Evolutionary conservation across 2,888 invertebrate genomes (phyloP), one percentile per base, ranked within the genome.

Genomic region (Epinotia nisella): DNA sequence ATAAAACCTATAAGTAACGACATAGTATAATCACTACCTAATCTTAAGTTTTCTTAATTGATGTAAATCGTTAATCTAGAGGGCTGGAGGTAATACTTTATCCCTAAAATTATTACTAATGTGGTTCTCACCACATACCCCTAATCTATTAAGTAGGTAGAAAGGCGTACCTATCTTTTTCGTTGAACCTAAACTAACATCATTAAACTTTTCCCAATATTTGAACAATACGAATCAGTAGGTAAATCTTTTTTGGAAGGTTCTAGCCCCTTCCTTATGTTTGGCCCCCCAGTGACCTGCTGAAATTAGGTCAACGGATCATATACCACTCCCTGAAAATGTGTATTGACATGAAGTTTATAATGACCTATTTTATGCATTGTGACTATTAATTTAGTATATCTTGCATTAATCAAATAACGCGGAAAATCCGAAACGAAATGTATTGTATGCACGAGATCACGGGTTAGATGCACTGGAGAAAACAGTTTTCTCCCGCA

Each of bases 181-280:
- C 65, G 55, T 45, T n/a, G 64, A 61, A 39, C 53, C 64, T 58
- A 64, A 58, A 64, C 29, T 49, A 70, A 70, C 70, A 58, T 51
- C 35, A 62, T 70, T 62, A 56, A 49, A 70, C 29, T 49, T 58
- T 62, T 49, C 24, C 65, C 49, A 71, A 71, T 71, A 65, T 70
- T 65, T 71, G 71, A 49, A 24, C 58, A 29, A 24, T 15, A n/a
- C 45, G 41, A 45, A 19, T 15, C 41, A 21, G 58, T 59, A 51
- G 15, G 58, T 59, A 51, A 51, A 62, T 49, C 56, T n/a, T n/a
- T n/a, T n/a, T 53, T 51, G 51, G 21, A 59, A 51, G 35, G 65
- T 21, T 58, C 10, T 66, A 41, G 3, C 49, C 3, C 51, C n/a
- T n/a, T 45, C 17, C 35, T 58, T 71, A 41, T 24, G 11, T 17